Base-by-base conservation (phyloP, 2,113 vertebrate species). In the Neotoma lepida region DNA sequence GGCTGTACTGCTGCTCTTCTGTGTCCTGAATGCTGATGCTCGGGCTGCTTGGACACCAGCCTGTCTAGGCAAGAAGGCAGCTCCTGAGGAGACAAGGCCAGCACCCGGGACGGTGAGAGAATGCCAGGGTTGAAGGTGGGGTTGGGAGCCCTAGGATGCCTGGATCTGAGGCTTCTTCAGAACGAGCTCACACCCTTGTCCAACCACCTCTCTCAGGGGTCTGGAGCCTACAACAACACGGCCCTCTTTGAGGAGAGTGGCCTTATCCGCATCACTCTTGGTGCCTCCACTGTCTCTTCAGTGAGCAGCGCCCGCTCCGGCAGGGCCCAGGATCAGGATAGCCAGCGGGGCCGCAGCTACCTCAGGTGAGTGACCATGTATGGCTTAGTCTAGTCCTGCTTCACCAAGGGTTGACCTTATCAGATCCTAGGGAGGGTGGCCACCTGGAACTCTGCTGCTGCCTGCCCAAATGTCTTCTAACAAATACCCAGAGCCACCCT, bases 191-290 rank as follows among this genome's bases (percentile, higher is more conserved):
- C 2, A 18, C 1, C 0, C 71, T 26, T 81, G 20, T 68, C 77
- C 24, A 13, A 10, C 51, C 3, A 0, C 24, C 22, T 89, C 56
- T 39, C n/a, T 1, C 96, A 99, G 99, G 99, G 98, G 81, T 99
- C 99, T 46, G 99, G 96, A 0, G 98, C 99, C 35, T 99, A 99
- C 97, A 99, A 99, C 97, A 99, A 99, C 81, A 99, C 99, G 0
- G 99, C 99, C 0, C 98, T 99, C 89, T 98, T 99, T 95, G 99
- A 99, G 97, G 99, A 99, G 98, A 99, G 99, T 0, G 99, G 99
- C 66, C 99, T 99, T 64, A 99, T 99, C 97, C 99, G 99, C 85
- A 99, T 99, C 98, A 99, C 99, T 20, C 98, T 99, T 88, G 99
- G 99, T 4, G 99, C 99, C 76, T 99, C 99, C 96, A 99, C 99